phyloP scores from a whole-genome alignment of 2,888 invertebrate species.

The Agonopterix heracliana region DNA sequence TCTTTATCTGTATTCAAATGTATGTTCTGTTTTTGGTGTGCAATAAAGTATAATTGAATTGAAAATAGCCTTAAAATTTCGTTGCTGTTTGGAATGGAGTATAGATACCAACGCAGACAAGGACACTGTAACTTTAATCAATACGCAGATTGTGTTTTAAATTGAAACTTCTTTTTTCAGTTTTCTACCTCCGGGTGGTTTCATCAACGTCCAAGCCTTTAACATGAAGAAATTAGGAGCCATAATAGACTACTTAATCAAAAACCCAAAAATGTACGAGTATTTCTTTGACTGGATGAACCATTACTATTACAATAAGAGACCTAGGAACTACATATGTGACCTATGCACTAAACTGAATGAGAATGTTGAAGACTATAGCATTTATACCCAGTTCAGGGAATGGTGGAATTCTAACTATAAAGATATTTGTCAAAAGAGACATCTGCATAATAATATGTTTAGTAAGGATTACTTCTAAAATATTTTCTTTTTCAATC shows the following conservation, averaged over 20 bases:
- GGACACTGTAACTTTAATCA: no score
- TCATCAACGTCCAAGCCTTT: conserved; percentile 42
- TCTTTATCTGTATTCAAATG: no score
- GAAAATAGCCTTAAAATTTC: no score
- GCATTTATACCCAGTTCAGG: conserved; percentile 31
- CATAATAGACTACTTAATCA: conserved; percentile 50
- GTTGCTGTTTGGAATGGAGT: no score
- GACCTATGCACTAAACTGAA: conserved; percentile 50
- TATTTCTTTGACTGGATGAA: conserved; percentile 61
- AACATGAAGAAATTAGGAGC: conserved; percentile 50
- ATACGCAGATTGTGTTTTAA: no score
- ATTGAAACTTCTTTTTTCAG: conserved; percentile 29
- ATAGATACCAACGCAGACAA: no score
- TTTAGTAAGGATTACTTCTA: conserved; percentile 19
- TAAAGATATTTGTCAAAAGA: conserved; percentile 35
- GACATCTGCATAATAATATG: conserved; percentile 25
- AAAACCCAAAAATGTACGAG: conserved; percentile 38
- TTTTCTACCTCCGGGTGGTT: conserved; percentile 57
- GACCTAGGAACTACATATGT: conserved; percentile 39
- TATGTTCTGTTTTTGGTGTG: no score
- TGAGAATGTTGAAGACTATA: conserved; percentile 5
- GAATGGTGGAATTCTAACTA: conserved; percentile 54
- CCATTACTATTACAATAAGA: conserved; percentile 44
- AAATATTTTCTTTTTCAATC: not conserved
- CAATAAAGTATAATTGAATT: no score